Conservation (phyloP, 2,888 invertebrate species). For the Drosophila infuscata region DNA sequence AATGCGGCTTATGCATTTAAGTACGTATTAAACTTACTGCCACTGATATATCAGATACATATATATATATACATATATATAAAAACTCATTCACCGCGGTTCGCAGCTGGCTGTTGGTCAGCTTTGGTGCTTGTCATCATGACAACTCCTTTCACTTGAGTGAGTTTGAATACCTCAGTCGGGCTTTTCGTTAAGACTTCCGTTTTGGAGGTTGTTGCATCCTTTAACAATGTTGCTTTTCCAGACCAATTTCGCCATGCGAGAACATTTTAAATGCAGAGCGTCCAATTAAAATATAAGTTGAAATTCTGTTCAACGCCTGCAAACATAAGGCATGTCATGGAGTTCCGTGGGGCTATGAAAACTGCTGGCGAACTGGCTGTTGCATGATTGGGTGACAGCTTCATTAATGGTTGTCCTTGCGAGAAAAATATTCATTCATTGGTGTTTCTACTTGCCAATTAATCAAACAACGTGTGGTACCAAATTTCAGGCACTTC, state of each 20-base stretch:
- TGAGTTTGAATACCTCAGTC: slow-evolving; percentile 58
- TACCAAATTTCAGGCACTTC: background rate
- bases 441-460: slow-evolving; percentile 34
- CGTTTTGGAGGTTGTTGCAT: slow-evolving; percentile 49
- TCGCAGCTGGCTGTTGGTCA: slow-evolving; percentile 17
- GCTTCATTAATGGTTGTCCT: slow-evolving; percentile 34
- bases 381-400: slow-evolving; percentile 9
- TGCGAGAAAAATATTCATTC: slow-evolving; percentile 18
- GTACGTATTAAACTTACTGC: slow-evolving; percentile 66
- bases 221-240: slow-evolving; percentile 53
- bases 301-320: slow-evolving; percentile 34
- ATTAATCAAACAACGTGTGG: slow-evolving; percentile 45
- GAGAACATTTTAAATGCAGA: slow-evolving; percentile 20
- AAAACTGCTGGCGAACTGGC: background rate
- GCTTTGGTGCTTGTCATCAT: slow-evolving; percentile 6
- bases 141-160: slow-evolving; percentile 57
- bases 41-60: slow-evolving; percentile 66
- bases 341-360: background rate
- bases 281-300: slow-evolving; percentile 59
- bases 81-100: slow-evolving; percentile 33
- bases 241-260: slow-evolving; percentile 30
- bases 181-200: slow-evolving; percentile 66
- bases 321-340: slow-evolving; percentile 21
- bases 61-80: slow-evolving; percentile 67
- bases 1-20: slow-evolving; percentile 46